A percentile compares a stretch with the other conserved stretches of the same genome.
Conservation (phyloP, 2,113 vertebrate genomes). For the Myotis yumanensis region DNA sequence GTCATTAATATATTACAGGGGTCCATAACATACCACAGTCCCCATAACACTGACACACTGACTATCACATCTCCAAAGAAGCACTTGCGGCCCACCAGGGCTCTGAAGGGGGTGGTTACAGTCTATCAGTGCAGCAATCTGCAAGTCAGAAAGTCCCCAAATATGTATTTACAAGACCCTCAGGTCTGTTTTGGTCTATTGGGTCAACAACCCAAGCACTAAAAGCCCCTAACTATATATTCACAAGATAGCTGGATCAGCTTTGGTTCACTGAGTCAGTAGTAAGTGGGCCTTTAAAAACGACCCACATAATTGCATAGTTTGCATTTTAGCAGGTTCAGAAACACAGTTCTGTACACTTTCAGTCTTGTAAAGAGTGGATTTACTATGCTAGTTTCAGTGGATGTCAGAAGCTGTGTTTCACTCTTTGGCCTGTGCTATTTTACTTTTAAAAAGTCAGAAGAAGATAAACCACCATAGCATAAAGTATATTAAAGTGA, state of each 20-base stretch:
- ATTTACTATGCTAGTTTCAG: not conserved
- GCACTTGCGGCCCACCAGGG: not conserved
- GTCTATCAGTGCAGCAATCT: not conserved
- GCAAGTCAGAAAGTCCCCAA: slow-evolving; percentile 47
- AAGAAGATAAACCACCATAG: not conserved
- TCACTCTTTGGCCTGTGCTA: not conserved
- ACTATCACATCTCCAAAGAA: not conserved
- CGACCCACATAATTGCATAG: not conserved
- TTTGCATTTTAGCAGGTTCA: slow-evolving; percentile 1
- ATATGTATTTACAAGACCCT: slow-evolving; percentile 34
- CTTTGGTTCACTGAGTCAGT: not conserved
- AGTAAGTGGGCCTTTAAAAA: not conserved
- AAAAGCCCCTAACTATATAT: slow-evolving; percentile 32
- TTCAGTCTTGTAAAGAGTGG: not conserved
- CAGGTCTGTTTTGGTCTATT: slow-evolving; percentile 50
- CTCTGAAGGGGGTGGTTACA: not conserved
- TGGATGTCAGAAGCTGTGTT: not conserved
- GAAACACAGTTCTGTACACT: not conserved
- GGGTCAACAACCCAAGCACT: slow-evolving; percentile 32
- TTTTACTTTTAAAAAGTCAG: not conserved
- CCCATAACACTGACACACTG: not conserved
- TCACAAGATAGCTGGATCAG: slow-evolving; percentile 27
- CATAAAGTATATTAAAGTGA: not conserved
- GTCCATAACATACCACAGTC: not conserved
- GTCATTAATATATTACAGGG: slow-evolving; percentile 58